These are phyloP conservation scores for Australoheros scitulus DNA, from an alignment of 2,113 vertebrate genomes.

Conservation along the genomic window DNA sequence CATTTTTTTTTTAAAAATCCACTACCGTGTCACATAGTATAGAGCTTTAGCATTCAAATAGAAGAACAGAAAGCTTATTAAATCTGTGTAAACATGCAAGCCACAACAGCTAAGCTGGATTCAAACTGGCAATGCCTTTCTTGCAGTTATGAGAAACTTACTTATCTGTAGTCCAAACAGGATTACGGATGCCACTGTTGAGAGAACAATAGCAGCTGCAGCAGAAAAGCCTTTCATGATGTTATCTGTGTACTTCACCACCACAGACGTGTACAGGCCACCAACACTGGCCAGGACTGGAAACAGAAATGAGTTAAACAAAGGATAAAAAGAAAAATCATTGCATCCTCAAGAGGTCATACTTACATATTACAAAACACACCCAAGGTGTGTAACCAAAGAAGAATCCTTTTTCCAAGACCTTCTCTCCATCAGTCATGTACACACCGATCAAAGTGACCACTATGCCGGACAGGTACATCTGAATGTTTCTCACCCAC, in stretches of 20 bases:
- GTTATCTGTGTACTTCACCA: slow-evolving; percentile 98
- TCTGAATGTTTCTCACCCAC: slow-evolving; percentile 99
- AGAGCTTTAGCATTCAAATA: neutral
- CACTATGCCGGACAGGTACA: slow-evolving; percentile 94
- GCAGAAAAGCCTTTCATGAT: slow-evolving; percentile 99
- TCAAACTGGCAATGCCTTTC: neutral
- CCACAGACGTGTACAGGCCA: slow-evolving; percentile 94
- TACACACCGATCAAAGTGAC: slow-evolving; percentile 88
- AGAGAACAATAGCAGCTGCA: slow-evolving; percentile 95
- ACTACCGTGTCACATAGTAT: neutral
- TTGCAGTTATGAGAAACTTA: slow-evolving; percentile 73
- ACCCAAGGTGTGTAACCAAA: slow-evolving; percentile 92
- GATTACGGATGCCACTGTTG: slow-evolving; percentile 90
- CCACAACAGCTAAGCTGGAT: neutral
- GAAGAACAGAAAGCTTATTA: neutral
- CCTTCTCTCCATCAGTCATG: slow-evolving; percentile 83
- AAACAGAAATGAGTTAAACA: neutral
- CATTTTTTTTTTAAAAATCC: neutral
- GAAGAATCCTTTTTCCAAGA: slow-evolving; percentile 95
- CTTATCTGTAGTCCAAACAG: slow-evolving; percentile 96
- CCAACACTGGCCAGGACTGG: slow-evolving; percentile 93
- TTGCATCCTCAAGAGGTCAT: neutral
- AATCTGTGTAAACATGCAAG: too few relatives aligned
- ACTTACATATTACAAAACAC: slow-evolving; percentile 94
- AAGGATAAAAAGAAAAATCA: too few relatives aligned